Evolutionary conservation across 2,797 vertebrate species (phyloP), one percentile per base, ranked within the genome.

Genomic region (Falco concolor): DNA sequence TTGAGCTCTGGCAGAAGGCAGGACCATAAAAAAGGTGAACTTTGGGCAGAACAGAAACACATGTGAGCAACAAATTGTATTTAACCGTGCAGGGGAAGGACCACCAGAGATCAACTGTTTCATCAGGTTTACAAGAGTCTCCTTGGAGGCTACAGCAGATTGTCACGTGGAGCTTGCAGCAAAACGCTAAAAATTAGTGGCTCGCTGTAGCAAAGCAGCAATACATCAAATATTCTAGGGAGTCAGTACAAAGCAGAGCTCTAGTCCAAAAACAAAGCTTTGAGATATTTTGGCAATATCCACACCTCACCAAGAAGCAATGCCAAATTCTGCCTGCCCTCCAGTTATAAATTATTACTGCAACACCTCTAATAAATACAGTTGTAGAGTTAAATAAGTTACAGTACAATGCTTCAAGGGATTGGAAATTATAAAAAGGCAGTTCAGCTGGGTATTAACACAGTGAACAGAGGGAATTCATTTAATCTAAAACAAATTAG

Each of bases 401-500:
- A 87, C 52, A 94, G 85, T 63, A 89, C 67, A 87, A 82, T 68
- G 80, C 85, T 96, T 94, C 78, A 76, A 61, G 70, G 89, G 54
- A 94, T 19, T 67, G 59, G 86, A 86, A 88, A 87, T 95, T 68
- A 47, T 57, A 90, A 94, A 89, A 92, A 77, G 53, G 87, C 85
- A 79, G 80, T 94, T 95, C 94, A 95, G 0, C 28, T 93, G 94
- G 70, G 85, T 80, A 95, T 95, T 94, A 96, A 63, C 8, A 10
- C 83, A 82, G 72, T 0, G 3, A 95, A 90, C 89, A 94, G 83
- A 87, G 91, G 91, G 94, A 95, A 95, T 89, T 94, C 21, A 94
- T 93, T 97, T 90, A 81, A 94, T 91, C 61, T 94, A 79, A 96
- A 96, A 70, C 91, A 90, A 96, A 95, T 94, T 94, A 91, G 91